A percentile compares a stretch with the other conserved stretches of the same genome.
These are phyloP conservation scores for Amphiprion percula DNA, from an alignment of 2,113 vertebrate genomes.

Conservation along the genomic window DNA sequence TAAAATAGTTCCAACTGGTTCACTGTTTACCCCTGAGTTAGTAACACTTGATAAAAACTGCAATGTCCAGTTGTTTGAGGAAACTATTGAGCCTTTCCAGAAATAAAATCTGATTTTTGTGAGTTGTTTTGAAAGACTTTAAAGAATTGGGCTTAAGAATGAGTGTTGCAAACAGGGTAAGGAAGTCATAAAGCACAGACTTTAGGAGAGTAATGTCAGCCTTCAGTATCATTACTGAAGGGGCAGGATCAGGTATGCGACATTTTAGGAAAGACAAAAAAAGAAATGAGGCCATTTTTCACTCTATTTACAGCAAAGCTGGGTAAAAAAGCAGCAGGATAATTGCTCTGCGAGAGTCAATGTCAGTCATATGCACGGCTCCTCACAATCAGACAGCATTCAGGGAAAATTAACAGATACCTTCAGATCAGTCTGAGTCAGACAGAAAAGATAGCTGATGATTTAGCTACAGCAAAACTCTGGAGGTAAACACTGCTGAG, in stretches of 20 bases:
- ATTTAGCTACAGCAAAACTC: slow-evolving; percentile 8
- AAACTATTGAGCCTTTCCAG: too few species aligned
- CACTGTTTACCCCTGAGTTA: too few species aligned
- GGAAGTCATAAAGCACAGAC: not conserved
- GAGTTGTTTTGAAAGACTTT: too few species aligned
- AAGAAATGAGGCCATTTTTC: slow-evolving; percentile 7
- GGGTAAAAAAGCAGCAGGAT: slow-evolving; percentile 20
- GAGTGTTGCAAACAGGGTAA: not conserved
- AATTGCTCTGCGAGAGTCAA: slow-evolving; percentile 42
- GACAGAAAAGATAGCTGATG: slow-evolving; percentile 17
- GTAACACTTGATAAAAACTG: too few species aligned
- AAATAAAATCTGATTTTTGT: too few species aligned
- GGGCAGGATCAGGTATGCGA: not conserved
- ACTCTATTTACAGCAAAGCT: slow-evolving; percentile 40
- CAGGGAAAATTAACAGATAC: slow-evolving; percentile 39
- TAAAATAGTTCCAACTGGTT: too few species aligned
- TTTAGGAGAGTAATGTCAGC: not conserved
- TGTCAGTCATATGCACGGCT: slow-evolving; percentile 21
- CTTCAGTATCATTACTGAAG: not conserved
- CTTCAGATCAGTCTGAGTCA: slow-evolving; percentile 18
- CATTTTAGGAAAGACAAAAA: not conserved
- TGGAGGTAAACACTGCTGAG: slow-evolving; percentile 33
- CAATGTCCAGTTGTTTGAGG: too few species aligned
- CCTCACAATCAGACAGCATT: slow-evolving; percentile 49
- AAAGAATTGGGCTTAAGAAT: too few species aligned